A percentile compares a stretch with the other conserved stretches of the same genome.
phyloP scores from a whole-genome alignment of 2,888 invertebrate genomes.

The Meteorus cinctellus region DNA sequence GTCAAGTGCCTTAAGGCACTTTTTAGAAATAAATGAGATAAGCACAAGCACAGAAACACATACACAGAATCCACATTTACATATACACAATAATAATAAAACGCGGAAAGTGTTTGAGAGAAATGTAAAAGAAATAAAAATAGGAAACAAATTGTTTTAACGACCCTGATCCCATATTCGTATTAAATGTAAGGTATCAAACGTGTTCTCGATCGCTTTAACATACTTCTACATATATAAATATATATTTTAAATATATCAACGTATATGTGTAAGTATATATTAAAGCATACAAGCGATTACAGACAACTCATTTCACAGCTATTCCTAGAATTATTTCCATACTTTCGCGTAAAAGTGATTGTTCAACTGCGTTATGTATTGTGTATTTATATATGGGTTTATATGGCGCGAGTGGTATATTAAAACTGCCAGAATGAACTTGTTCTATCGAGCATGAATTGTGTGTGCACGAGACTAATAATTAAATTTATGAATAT shows the following conservation, averaged over 20 bases:
- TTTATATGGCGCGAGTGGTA: constrained; percentile 16
- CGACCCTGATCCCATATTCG: constrained; percentile 18
- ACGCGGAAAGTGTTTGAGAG: neutral
- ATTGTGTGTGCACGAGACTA: constrained; percentile 55
- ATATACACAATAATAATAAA: neutral
- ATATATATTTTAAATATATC: neutral
- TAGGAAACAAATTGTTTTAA: constrained; percentile 12
- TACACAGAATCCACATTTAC: neutral
- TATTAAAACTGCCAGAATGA: constrained; percentile 46
- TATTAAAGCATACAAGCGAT: constrained; percentile 36
- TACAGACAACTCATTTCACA: constrained; percentile 39
- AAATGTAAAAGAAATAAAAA: neutral
- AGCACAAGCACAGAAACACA: neutral
- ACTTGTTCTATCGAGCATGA: constrained; percentile 69
- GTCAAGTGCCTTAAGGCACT: constrained; percentile 13
- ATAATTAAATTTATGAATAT: constrained; percentile 70
- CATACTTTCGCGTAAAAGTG: constrained; percentile 72
- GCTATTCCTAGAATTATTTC: constrained; percentile 66
- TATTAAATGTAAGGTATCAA: neutral
- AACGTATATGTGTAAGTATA: neutral
- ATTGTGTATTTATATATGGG: constrained; percentile 26
- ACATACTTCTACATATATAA: neutral
- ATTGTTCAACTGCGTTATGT: constrained; percentile 61
- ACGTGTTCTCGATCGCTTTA: neutral
- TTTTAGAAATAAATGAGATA: neutral